Evolutionary conservation across 1,140 invertebrate species (phyloP).

Genomic region (Colletes latitarsis): DNA sequence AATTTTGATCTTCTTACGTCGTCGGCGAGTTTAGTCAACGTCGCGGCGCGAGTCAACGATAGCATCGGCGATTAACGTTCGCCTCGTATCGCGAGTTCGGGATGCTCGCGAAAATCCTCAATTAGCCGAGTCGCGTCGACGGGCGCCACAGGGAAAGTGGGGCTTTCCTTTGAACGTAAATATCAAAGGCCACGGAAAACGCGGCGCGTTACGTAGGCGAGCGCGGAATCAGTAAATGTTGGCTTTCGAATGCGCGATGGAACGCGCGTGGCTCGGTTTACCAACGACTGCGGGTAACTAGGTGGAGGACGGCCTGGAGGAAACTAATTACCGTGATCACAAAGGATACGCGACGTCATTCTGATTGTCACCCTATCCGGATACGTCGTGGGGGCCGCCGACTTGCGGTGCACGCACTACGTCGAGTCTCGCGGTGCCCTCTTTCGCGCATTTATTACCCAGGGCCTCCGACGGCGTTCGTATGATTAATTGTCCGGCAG

Average conservation of each 20-base stretch:
- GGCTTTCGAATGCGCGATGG: neutral
- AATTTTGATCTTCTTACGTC: too few relatives aligned
- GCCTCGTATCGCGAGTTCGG: neutral
- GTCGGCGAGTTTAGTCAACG: neutral
- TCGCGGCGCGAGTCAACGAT: neutral
- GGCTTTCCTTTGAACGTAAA: neutral
- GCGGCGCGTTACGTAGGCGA: too few relatives aligned
- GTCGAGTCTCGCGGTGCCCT: neutral
- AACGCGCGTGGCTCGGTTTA: neutral
- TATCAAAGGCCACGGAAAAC: neutral
- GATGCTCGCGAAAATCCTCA: neutral
- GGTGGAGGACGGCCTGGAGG: conserved; percentile 32
- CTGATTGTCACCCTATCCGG: conserved; percentile 63
- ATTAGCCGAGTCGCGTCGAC: neutral
- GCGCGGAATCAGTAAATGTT: neutral
- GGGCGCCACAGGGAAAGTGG: neutral
- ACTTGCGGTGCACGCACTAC: conserved; percentile 14
- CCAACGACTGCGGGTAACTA: conserved; percentile 37
- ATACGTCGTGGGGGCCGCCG: conserved; percentile 33
- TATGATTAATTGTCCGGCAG: conserved; percentile 59
- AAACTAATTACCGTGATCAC: conserved; percentile 59
- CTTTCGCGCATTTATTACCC: conserved; percentile 55
- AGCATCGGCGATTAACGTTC: neutral
- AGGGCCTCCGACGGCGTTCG: conserved; percentile 21
- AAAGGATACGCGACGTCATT: conserved; percentile 66